Evolutionary conservation across 2,797 vertebrate genomes (phyloP), one percentile per base, ranked within the genome.

Genomic region (Notolabrus celidotus): DNA sequence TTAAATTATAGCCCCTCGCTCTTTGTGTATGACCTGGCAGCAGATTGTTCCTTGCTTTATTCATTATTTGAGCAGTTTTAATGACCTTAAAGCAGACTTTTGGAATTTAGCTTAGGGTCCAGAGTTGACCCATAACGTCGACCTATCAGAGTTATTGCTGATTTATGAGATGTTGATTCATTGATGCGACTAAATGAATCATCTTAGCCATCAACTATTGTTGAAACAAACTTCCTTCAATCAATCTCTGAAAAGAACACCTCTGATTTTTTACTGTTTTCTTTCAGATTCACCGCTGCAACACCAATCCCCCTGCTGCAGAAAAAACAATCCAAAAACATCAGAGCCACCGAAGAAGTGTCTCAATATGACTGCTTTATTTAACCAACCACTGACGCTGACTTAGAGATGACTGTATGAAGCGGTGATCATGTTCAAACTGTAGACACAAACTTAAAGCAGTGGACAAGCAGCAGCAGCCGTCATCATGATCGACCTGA

Each of bases 401-500:
- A 67, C 17, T 10, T 22, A 17, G 19, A 16, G 23, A 15, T 42
- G 73, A 17, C 9, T 1, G 10, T 8, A 16, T 7, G 46, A 60
- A 20, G 38, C 3, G 0, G 5, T 14, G n/a, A 33, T 20, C 36
- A 52, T 59, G 45, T 67, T 45, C 31, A 14, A 15, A 29, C 14
- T 3, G 6, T 70, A 60, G 56, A 19, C 29, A 10, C 38, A 1
- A 11, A 56, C 2, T 52, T 5, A 19, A 0, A n/a, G 27, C 50
- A 17, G 29, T n/a, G 31, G 7, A 29, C 4, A 0, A 43, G 27
- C 0, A 0, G 33, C 27, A n/a, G 17, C 33, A n/a, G 16, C 36
- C 23, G 53, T n/a, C 72, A 76, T 81, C 89, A 99, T 99, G 97
- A 96, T 99, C 19, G 97, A 99, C 83, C 85, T 99, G 82, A 97